Base-by-base conservation (phyloP, 2,113 vertebrate genomes). In the Pleuronectes platessa region DNA sequence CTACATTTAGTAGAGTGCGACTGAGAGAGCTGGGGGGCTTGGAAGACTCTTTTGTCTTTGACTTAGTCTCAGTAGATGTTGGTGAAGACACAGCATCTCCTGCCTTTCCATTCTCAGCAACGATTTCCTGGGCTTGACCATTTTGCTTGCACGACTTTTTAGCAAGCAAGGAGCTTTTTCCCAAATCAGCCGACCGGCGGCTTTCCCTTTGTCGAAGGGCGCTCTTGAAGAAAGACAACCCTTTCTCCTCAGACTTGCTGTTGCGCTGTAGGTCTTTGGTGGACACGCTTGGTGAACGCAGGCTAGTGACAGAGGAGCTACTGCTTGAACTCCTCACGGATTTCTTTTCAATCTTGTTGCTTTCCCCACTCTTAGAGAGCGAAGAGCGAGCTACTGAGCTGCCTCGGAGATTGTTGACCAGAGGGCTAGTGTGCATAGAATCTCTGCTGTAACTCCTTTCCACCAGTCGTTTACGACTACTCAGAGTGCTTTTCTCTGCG, bases 141-240 rank as follows among this genome's bases (percentile, higher is more conserved):
- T 84, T 93, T 0, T 91, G 94, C 93, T 89, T 96, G 76, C 91
- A 92, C 24, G 94, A 49, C 92, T 96, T 98, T 90, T 96, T 99
- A 1, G 93, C 87, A 1, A 99, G 95, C 90, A 98, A 78, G 0
- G 93, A 85, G 27, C 96, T 97, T 90, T 97, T 98, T 6, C 98
- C 98, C 73, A 99, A 92, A 76, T 99, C 98, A 0, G 98, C 96
- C 0, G 98, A 99, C 62, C 97, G 91, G 51, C 98, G 95, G 0
- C 94, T 97, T 81, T 99, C 98, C 88, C 98, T 96, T 90, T 99
- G 98, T 74, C 98, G 93, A 54, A 99, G 93, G 69, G 98, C 98
- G 0, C 95, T 97, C 83, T 96, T 97, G 86, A 99, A 98, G 90
- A 99, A 99, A 6, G 97, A 99, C 83, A 99, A 85, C 0, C 97